Conservation (phyloP, 2,797 vertebrate genomes). For the Lagodon rhomboides region DNA sequence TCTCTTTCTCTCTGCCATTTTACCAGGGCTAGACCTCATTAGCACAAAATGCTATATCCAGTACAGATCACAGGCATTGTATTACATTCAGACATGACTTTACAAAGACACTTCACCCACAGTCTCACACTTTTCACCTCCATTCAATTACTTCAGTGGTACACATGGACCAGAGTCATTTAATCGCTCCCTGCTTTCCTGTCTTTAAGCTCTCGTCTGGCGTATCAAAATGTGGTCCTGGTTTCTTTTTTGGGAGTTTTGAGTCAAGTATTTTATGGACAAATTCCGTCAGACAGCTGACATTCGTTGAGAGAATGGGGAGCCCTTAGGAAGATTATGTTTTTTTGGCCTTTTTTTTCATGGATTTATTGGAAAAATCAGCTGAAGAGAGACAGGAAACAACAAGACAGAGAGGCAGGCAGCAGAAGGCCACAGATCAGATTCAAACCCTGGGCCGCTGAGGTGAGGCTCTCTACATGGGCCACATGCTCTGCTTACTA, state of each 20-base stretch:
- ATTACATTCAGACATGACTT: slow-evolving; percentile 6
- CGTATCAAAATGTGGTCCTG: neutral
- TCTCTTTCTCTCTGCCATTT: neutral
- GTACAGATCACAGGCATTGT: slow-evolving; percentile 17
- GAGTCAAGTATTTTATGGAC: neutral
- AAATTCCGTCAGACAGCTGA: neutral
- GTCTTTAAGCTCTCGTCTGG: neutral
- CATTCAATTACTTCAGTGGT: slow-evolving; percentile 5
- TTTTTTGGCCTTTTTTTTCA: no score
- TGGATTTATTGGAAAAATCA: no score
- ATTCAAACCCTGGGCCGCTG: no score
- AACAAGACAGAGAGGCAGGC: no score
- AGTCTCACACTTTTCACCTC: slow-evolving; percentile 25
- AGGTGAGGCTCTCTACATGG: no score
- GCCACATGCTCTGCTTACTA: no score
- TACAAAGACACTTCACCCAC: neutral
- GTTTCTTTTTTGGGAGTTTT: neutral
- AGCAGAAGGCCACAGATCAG: no score
- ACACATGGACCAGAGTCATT: slow-evolving; percentile 18
- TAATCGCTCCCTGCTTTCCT: neutral
- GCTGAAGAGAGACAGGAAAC: no score
- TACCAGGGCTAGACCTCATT: slow-evolving; percentile 6
- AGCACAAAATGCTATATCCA: neutral
- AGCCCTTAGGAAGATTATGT: neutral
- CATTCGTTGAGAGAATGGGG: neutral